Evolutionary conservation across 2,113 vertebrate species (phyloP).

Genomic region (Scytalopus superciliaris): DNA sequence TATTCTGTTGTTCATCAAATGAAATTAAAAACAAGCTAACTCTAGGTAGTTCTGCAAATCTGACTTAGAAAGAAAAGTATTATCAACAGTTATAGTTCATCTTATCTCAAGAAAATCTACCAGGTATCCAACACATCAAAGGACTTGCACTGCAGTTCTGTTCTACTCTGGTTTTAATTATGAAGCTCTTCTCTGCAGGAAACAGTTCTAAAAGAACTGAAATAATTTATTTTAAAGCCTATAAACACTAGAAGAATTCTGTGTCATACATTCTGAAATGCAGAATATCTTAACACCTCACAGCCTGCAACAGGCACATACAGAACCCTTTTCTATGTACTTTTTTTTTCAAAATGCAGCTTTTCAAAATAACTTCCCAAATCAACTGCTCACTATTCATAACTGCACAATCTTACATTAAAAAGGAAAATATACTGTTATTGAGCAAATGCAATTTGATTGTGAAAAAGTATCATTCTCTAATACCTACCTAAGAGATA

Average conservation of each 20-base stretch:
- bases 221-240: slow-evolving; percentile 64
- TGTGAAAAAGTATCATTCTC: background rate
- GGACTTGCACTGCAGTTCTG: slow-evolving; percentile 37
- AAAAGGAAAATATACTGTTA: background rate
- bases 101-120: slow-evolving; percentile 55
- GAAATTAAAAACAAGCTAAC: slow-evolving; percentile 28
- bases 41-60: slow-evolving; percentile 47
- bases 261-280: background rate
- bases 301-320: background rate
- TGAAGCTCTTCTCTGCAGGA: slow-evolving; percentile 52
- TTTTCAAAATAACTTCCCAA: background rate
- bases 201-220: slow-evolving; percentile 41
- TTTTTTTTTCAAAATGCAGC: background rate
- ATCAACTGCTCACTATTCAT: background rate
- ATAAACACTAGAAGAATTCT: slow-evolving; percentile 38
- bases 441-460: background rate
- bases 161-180: slow-evolving; percentile 62
- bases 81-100: slow-evolving; percentile 30
- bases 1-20: slow-evolving; percentile 52
- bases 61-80: slow-evolving; percentile 32
- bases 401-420: background rate
- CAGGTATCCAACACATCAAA: slow-evolving; percentile 55
- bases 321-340: background rate
- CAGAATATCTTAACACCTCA: background rate
- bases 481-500: background rate